A percentile compares a stretch with the other conserved stretches of the same genome.
phyloP scores from a whole-genome alignment of 2,797 vertebrate species.

The Poecile montanus region DNA sequence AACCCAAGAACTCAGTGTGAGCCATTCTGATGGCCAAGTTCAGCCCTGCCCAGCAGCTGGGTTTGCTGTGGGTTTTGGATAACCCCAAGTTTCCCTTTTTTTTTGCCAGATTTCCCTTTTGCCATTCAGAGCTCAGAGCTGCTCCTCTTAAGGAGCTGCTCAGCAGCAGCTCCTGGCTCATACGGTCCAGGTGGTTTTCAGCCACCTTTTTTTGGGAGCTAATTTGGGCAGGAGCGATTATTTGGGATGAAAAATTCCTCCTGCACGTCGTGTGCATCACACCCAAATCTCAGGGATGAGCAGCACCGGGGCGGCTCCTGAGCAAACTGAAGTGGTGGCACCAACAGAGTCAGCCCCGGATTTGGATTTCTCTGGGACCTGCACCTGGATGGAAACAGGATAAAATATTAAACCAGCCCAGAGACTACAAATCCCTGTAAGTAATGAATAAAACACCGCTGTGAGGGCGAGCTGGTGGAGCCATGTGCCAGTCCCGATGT shows the following conservation, averaged over 20 bases:
- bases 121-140: accelerated
- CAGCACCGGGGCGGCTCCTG: accelerated
- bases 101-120: background rate
- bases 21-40: accelerated
- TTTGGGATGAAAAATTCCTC: background rate
- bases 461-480: background rate
- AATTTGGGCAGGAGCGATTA: background rate
- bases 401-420: background rate
- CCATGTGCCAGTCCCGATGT: background rate
- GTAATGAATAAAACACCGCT: background rate
- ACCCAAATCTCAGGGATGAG: background rate
- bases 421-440: background rate
- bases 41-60: background rate
- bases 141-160: background rate
- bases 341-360: background rate
- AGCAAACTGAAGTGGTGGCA: background rate
- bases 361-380: background rate
- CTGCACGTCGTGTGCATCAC: background rate
- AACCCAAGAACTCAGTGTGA: background rate
- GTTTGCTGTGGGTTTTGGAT: background rate
- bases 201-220: background rate
- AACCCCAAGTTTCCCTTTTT: background rate
- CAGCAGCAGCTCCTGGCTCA: background rate
- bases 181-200: background rate
- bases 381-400: background rate